Evolutionary conservation across 2,113 vertebrate species (phyloP), one percentile per base, ranked within the genome.

Genomic region (Entelurus aequoreus): DNA sequence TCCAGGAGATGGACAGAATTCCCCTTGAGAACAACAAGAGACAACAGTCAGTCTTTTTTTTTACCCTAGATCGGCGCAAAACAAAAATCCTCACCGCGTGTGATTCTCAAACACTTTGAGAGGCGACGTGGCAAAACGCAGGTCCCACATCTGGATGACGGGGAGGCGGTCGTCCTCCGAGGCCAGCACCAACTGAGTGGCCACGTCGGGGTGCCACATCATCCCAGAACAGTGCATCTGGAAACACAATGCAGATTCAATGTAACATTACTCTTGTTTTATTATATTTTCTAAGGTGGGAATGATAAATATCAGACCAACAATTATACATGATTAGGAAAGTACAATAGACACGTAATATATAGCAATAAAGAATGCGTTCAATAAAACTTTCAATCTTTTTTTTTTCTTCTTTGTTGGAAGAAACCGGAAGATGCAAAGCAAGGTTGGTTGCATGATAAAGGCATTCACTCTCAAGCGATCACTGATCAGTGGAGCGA

Each of bases 191-290:
- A 98, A 75, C 81, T 97, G 94, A 40, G 94, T 97, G 85, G 96
- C 93, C 74, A 96, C 88, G 37, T 94, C 94, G 40, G 96, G 95
- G 78, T 96, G 93, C 95, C 96, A 98, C 48, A 93, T 89, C 92
- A 98, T 93, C 80, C 92, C 94, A 12, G 94, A 97, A 75, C 94
- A 95, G 78, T 92, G 92, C 94, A 98, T 96, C 96, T 98, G 40
- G 60, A 72, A 64, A 54, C 51, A 64, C 1, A 64, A 1, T 19
- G 66, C 1, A 48, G 10, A 54, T 35, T 46, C 49, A 2, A 71
- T 28, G 28, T 28, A 28, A 28, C 28, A 3, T 28, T 28, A 28
- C 28, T 28, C 28, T 28, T 4, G 3, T 28, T 28, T 28, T 28
- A 28, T 28, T 28, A 28, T 28, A 28, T 28, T 28, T 28, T 28